Conservation (phyloP, 2,797 vertebrate genomes). For the Somateria mollissima region DNA sequence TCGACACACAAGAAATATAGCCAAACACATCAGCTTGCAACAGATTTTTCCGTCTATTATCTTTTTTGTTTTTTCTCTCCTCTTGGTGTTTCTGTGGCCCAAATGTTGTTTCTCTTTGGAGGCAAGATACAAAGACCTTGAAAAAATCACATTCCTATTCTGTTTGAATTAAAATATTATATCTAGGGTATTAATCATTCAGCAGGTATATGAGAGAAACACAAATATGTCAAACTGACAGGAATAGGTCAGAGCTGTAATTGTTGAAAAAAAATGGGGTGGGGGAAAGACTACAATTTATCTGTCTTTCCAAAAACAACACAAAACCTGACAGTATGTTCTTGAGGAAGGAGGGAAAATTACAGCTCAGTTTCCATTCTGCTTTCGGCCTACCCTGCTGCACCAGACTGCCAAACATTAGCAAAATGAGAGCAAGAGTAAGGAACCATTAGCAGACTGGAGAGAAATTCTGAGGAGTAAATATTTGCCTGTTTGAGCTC, state of each 20-base stretch:
- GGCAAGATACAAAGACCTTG: neutral
- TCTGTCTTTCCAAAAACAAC: conserved; percentile 63
- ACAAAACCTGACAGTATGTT: conserved; percentile 47
- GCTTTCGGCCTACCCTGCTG: neutral
- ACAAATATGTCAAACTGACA: conserved; percentile 53
- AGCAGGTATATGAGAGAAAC: conserved; percentile 45
- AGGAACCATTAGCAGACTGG: neutral
- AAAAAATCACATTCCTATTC: neutral
- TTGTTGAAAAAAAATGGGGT: conserved; percentile 31
- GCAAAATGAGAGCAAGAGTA: neutral
- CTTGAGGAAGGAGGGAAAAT: neutral
- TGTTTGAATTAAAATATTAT: conserved; percentile 20
- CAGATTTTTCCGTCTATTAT: neutral
- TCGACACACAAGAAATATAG: neutral
- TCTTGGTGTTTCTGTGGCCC: neutral
- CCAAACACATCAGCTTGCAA: neutral
- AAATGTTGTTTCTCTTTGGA: neutral
- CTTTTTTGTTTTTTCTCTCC: neutral
- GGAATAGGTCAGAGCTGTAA: conserved; percentile 40
- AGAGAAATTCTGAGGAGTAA: neutral
- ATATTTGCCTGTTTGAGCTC: neutral
- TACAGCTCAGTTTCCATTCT: conserved; percentile 24
- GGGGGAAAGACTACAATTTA: neutral
- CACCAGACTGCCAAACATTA: neutral
- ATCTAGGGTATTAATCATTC: conserved; percentile 55